Evolutionary conservation across 2,797 vertebrate species (phyloP), one percentile per base, ranked within the genome.

Genomic region (Melanotaenia boesemani): DNA sequence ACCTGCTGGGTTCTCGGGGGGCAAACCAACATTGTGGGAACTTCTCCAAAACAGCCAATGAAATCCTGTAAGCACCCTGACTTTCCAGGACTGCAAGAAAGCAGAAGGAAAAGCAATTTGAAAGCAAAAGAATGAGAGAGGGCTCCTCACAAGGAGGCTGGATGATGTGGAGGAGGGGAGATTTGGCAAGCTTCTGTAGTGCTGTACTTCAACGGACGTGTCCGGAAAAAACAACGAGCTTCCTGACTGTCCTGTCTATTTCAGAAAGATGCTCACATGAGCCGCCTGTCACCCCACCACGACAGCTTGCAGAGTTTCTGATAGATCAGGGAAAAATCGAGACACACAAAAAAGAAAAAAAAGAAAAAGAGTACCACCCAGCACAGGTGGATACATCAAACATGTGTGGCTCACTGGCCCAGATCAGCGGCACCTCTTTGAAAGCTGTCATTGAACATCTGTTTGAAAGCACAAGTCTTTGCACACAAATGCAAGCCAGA

Each of bases 391-490:
- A 87, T 86, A 76, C 70, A 69, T 80, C 83, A 88, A 74, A 89
- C 88, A 86, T 75, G 74, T 39, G 76, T 89, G 84, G 87, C 87
- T 93, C 87, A 77, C 74, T 89, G 89, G 91, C 85, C 89, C 91
- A 92, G 89, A 93, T 93, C 88, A 91, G 82, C 74, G 64, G 75
- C 68, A 9, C 88, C 70, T 82, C 85, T 86, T 91, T 89, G 88
- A 83, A 81, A 54, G 56, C 88, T 93, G 93, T 94, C 94, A 93
- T 52, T 78, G 80, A 74, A 86, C 89, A 93, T 86, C 91, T 91
- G 91, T 88, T 90, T 88, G 79, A 36, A 77, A 82, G 80, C 76
- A 63, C 66, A 64, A 66, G 74, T 80, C 67, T 60, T 73, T 63
- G 67, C 44, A 28, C 12, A 34, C 58, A 60, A 78, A 60, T 41